A percentile compares a stretch with the other conserved stretches of the same genome.
phyloP scores from a whole-genome alignment of 37 sponge, comb jelly and placozoan genomes.

The Axinella damicornis region DNA sequence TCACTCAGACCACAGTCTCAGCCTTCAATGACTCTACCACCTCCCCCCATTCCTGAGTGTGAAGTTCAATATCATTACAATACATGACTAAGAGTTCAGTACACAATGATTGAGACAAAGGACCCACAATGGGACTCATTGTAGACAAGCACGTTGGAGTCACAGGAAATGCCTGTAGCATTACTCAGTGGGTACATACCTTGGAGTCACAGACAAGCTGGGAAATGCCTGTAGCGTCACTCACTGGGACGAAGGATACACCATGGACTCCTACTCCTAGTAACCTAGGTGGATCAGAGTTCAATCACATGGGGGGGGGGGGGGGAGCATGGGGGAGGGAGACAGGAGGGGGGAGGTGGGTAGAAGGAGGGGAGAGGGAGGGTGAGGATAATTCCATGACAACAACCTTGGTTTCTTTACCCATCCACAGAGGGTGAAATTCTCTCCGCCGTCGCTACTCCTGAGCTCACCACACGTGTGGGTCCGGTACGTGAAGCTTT shows the following conservation, averaged over 20 bases:
- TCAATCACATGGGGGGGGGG: too few relatives aligned
- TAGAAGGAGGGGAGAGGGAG: background rate
- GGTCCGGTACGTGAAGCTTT: conserved; percentile 53
- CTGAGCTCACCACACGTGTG: conserved; percentile 91
- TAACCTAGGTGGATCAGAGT: too few relatives aligned
- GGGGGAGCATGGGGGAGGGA: background rate
- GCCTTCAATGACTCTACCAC: background rate
- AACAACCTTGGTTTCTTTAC: conserved; percentile 50
- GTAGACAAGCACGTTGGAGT: background rate
- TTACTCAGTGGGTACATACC: too few relatives aligned
- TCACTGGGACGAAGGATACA: conserved; percentile 61
- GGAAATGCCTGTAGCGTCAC: conserved; percentile 59
- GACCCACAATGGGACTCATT: conserved; percentile 23
- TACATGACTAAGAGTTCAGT: too few relatives aligned
- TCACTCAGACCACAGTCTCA: conserved; percentile 54
- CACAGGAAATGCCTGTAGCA: too few relatives aligned
- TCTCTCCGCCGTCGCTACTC: conserved; percentile 51
- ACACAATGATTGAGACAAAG: conserved; percentile 69
- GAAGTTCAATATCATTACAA: too few relatives aligned
- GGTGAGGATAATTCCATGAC: background rate
- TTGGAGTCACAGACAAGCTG: conserved; percentile 46
- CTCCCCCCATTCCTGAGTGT: conserved; percentile 4
- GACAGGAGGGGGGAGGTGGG: background rate
- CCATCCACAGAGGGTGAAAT: conserved; percentile 88
- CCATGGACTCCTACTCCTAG: conserved; percentile 24